Percentiles rank a stretch among this genome's conserved stretches.
Evolutionary conservation across 1,140 invertebrate species (phyloP).

Genomic region (Ephestia elutella): DNA sequence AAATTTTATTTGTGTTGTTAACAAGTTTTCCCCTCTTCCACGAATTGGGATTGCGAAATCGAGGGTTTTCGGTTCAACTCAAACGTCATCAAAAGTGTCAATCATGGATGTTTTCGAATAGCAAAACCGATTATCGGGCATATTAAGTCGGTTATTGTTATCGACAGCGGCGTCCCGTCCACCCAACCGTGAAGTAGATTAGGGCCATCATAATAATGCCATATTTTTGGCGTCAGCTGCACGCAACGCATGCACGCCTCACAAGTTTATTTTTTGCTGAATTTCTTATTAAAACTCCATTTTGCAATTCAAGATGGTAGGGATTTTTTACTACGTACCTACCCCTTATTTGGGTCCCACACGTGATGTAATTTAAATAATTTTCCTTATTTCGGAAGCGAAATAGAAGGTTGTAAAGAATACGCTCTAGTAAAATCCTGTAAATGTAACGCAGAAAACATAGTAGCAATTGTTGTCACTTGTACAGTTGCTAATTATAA

Average conservation of each 20-base stretch:
- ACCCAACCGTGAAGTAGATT: slow-evolving; percentile 66
- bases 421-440: background rate
- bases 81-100: slow-evolving; percentile 69
- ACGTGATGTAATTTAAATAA: background rate
- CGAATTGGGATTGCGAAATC: slow-evolving; percentile 29
- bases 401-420: background rate
- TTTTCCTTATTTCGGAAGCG: background rate
- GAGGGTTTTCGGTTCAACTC: slow-evolving; percentile 43
- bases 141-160: slow-evolving; percentile 73
- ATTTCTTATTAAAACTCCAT: slow-evolving; percentile 47
- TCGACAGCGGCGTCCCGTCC: slow-evolving; percentile 55
- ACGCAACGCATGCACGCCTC: slow-evolving; percentile 54
- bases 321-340: slow-evolving; percentile 6
- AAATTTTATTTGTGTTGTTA: slow-evolving; percentile 13
- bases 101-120: slow-evolving; percentile 68
- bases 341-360: background rate
- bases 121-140: slow-evolving; percentile 71
- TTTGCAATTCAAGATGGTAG: slow-evolving; percentile 22
- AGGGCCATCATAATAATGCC: slow-evolving; percentile 69
- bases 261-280: slow-evolving; percentile 38
- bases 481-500: slow-evolving; percentile 48
- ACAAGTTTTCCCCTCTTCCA: slow-evolving; percentile 15
- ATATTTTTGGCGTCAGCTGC: slow-evolving; percentile 71
- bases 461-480: slow-evolving; percentile 16
- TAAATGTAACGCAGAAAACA: slow-evolving; percentile 3